A percentile compares a stretch with the other conserved stretches of the same genome.
Conservation (phyloP, 2,113 vertebrate species). For the Pelusios castaneus region DNA sequence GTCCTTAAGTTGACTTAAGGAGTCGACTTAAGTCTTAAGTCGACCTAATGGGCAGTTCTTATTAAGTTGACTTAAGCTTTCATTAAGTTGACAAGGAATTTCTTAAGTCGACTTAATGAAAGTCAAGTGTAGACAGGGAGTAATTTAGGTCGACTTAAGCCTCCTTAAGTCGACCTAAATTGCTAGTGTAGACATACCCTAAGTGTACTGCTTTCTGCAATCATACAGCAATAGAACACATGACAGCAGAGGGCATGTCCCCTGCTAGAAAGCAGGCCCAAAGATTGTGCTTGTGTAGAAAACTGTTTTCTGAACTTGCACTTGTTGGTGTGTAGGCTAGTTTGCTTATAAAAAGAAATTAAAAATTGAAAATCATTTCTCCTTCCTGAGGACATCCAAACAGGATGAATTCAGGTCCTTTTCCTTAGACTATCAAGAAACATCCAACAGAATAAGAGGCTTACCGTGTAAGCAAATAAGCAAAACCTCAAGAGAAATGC, state of each 20-base stretch:
- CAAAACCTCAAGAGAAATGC: constrained; percentile 35
- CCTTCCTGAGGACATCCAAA: not conserved
- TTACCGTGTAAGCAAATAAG: not conserved
- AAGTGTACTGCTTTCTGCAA: not conserved
- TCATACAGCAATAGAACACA: not conserved
- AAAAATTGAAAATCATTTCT: constrained; percentile 10
- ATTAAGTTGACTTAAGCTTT: too few relatives aligned
- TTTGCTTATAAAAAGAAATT: not conserved
- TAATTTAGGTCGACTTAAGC: too few relatives aligned
- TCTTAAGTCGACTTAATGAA: too few relatives aligned
- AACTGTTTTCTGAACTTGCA: not conserved
- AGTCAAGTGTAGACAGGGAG: too few relatives aligned
- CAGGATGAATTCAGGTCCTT: not conserved
- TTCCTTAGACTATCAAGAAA: not conserved
- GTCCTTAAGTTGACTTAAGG: too few relatives aligned
- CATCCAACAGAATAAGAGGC: not conserved
- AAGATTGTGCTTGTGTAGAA: not conserved
- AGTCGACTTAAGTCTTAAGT: too few relatives aligned
- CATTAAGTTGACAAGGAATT: too few relatives aligned
- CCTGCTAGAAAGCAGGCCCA: not conserved
- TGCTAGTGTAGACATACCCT: too few relatives aligned
- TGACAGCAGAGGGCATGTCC: not conserved
- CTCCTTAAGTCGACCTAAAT: too few relatives aligned
- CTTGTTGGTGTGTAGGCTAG: not conserved
- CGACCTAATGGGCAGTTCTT: too few relatives aligned